Evolutionary conservation across 2,888 invertebrate species (phyloP).

Genomic region (Meloe dianella): DNA sequence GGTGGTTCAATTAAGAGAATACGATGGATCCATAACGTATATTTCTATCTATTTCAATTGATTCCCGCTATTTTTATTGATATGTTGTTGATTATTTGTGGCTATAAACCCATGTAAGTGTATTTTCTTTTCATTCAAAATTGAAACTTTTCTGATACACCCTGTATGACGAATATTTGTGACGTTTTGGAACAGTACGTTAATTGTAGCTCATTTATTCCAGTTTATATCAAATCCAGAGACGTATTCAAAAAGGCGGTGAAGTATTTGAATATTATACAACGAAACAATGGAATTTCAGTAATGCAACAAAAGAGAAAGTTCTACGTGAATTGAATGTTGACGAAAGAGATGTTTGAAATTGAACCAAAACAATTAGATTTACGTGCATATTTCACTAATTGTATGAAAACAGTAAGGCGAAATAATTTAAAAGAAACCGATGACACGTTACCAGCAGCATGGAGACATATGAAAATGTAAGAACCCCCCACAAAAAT

Average conservation of each 20-base stretch:
- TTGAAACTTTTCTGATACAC: constrained; percentile 19
- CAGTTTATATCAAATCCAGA: constrained; percentile 79
- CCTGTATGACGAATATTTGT: constrained; percentile 20
- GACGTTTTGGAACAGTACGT: no score
- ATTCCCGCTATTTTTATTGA: constrained; percentile 90
- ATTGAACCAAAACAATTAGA: constrained; percentile 75
- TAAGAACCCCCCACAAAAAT: no score
- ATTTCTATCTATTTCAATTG: constrained; percentile 86
- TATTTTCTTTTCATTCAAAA: no score
- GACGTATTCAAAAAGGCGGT: constrained; percentile 82
- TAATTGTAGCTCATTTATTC: no score
- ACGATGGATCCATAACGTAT: constrained; percentile 77
- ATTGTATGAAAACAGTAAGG: constrained; percentile 80
- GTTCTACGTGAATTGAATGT: constrained; percentile 68
- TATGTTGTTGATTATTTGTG: constrained; percentile 74
- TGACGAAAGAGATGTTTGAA: constrained; percentile 70
- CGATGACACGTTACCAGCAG: constrained; percentile 80
- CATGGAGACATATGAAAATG: constrained; percentile 79
- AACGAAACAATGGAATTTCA: constrained; percentile 89
- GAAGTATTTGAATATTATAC: constrained; percentile 92
- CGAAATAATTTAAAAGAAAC: constrained; percentile 81
- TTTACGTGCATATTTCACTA: constrained; percentile 78
- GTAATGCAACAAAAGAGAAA: constrained; percentile 66
- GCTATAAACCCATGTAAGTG: constrained; percentile 89
- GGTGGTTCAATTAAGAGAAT: constrained; percentile 86